Evolutionary conservation across 2,797 vertebrate genomes (phyloP).

Genomic region (Hypotaenidia okinawae): DNA sequence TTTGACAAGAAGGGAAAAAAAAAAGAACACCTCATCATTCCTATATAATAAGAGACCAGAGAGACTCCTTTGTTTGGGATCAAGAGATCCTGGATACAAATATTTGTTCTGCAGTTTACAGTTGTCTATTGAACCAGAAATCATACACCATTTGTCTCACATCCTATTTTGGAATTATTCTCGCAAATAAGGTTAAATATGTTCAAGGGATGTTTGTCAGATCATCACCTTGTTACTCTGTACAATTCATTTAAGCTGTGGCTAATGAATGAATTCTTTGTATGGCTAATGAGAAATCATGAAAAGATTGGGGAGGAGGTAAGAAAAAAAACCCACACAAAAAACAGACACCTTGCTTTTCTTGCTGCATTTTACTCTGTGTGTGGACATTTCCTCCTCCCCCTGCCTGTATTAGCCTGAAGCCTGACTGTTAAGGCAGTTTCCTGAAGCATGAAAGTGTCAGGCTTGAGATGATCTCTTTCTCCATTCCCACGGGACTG

Average conservation of each 20-base stretch:
- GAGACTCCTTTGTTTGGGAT: background rate
- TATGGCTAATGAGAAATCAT: background rate
- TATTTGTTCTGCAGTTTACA: background rate
- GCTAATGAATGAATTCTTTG: background rate
- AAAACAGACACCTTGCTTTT: background rate
- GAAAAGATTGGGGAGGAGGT: background rate
- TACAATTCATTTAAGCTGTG: background rate
- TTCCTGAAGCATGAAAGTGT: background rate
- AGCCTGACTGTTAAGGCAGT: background rate
- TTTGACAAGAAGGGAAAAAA: background rate
- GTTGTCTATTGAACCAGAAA: background rate
- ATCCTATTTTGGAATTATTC: background rate
- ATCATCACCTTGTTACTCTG: background rate
- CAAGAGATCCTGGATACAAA: constrained; percentile 10
- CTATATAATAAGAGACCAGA: background rate
- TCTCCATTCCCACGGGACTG: background rate
- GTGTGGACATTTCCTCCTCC: background rate
- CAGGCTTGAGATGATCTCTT: background rate
- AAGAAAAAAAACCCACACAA: background rate
- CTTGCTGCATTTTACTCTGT: background rate
- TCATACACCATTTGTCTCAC: background rate
- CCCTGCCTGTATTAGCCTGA: background rate
- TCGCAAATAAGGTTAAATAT: background rate
- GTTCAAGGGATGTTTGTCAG: background rate
- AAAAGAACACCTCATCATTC: background rate